phyloP scores from a whole-genome alignment of 1,140 invertebrate species.

The Zaprionus ornatus region DNA sequence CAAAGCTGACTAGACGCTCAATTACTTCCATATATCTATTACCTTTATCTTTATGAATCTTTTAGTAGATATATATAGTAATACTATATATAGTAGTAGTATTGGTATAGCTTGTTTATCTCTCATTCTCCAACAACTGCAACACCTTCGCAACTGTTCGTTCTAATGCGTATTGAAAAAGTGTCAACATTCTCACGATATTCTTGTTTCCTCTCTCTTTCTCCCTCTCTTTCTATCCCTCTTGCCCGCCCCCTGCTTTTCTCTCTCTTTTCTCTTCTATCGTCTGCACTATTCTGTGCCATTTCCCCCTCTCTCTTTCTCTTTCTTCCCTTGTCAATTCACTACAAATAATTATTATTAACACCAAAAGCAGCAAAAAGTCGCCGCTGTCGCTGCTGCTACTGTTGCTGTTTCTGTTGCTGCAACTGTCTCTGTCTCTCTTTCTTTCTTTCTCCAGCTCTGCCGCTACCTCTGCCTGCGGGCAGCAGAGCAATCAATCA shows the following conservation, averaged over 20 bases:
- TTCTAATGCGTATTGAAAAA: not conserved
- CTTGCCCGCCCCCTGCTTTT: not conserved
- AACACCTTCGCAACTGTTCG: not conserved
- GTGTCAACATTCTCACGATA: conserved; percentile 26
- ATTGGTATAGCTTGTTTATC: not conserved
- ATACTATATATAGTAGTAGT: not conserved
- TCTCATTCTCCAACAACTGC: not conserved
- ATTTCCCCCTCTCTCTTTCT: not conserved
- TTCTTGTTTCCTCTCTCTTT: not conserved
- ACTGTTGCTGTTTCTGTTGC: not conserved
- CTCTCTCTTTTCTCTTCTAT: not conserved
- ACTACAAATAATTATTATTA: conserved; percentile 80
- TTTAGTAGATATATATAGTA: too few species aligned
- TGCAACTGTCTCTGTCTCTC: conserved; percentile 5
- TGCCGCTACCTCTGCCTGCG: conserved; percentile 11
- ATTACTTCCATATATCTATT: too few species aligned
- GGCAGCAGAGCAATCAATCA: conserved; percentile 71
- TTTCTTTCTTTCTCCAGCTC: not conserved
- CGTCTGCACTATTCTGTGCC: too few species aligned
- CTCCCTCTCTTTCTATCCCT: not conserved
- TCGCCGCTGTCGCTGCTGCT: conserved; percentile 14
- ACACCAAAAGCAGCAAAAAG: conserved; percentile 74
- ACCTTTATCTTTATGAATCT: too few species aligned
- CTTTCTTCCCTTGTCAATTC: conserved; percentile 16
- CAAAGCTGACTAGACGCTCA: too few species aligned